phyloP scores from a whole-genome alignment of 2,888 invertebrate species.

The Idaea dimidiata region DNA sequence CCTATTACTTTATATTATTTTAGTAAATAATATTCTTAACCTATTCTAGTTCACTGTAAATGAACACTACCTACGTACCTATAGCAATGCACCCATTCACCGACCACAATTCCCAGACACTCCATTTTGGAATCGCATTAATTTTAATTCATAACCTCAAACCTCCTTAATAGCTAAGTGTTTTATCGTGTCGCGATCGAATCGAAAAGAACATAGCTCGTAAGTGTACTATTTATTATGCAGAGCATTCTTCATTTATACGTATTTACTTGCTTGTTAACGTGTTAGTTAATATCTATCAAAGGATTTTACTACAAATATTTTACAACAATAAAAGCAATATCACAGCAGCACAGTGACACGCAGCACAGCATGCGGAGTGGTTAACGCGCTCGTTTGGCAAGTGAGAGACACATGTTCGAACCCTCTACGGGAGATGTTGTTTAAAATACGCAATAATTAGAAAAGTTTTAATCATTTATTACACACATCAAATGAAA shows the following conservation, averaged over 20 bases:
- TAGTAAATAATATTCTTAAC: neutral
- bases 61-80: neutral
- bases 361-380: too few relatives aligned
- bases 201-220: slow-evolving; percentile 13
- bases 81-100: slow-evolving; percentile 3
- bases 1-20: neutral
- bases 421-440: too few relatives aligned
- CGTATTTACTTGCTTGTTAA: neutral
- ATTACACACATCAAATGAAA: too few relatives aligned
- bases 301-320: neutral
- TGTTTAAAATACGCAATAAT: too few relatives aligned
- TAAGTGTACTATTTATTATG: neutral
- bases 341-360: too few relatives aligned
- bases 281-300: neutral
- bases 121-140: slow-evolving; percentile 8
- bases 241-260: neutral
- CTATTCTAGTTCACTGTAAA: neutral
- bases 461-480: too few relatives aligned
- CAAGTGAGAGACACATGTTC: too few relatives aligned
- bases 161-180: slow-evolving; percentile 37
- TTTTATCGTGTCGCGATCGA: slow-evolving; percentile 38
- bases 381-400: too few relatives aligned
- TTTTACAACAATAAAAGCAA: too few relatives aligned
- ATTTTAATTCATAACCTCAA: slow-evolving; percentile 40
- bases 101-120: slow-evolving; percentile 3